These are phyloP conservation scores for Diadumene lineata DNA, from an alignment of 92 coral and sea anemone genomes.

Conservation along the genomic window DNA sequence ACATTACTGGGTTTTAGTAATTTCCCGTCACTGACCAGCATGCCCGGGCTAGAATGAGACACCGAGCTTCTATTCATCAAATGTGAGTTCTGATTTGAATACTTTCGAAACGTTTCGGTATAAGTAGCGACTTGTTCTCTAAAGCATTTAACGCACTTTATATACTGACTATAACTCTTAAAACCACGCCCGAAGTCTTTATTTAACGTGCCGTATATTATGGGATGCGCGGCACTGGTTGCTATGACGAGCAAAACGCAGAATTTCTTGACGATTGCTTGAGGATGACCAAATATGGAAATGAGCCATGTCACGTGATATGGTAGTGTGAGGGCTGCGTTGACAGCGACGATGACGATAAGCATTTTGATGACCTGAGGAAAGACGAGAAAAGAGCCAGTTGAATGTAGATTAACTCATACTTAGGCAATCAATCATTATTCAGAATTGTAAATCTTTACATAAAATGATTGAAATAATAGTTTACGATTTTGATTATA, in stretches of 20 bases:
- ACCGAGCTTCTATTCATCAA: conserved; percentile 10
- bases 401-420: no score
- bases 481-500: no score
- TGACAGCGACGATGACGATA: conserved; percentile 73
- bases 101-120: conserved; percentile 10
- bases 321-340: conserved; percentile 75
- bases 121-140: conserved; percentile 4
- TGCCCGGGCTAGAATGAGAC: conserved; percentile 4
- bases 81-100: conserved; percentile 8
- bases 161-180: conserved; percentile 22
- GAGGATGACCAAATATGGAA: conserved; percentile 74
- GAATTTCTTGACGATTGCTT: conserved; percentile 84
- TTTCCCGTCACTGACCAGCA: not conserved
- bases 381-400: not conserved
- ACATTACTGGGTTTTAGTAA: not conserved
- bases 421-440: no score
- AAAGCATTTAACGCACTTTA: conserved; percentile 25
- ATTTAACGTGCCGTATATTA: conserved; percentile 81
- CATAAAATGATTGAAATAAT: no score
- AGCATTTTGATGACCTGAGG: conserved; percentile 75
- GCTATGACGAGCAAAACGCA: conserved; percentile 82
- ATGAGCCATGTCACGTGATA: conserved; percentile 89
- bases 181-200: conserved; percentile 77
- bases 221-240: conserved; percentile 87
- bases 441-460: no score